Evolutionary conservation across 2,113 vertebrate genomes (phyloP).

Genomic region (Vidua chalybeata): DNA sequence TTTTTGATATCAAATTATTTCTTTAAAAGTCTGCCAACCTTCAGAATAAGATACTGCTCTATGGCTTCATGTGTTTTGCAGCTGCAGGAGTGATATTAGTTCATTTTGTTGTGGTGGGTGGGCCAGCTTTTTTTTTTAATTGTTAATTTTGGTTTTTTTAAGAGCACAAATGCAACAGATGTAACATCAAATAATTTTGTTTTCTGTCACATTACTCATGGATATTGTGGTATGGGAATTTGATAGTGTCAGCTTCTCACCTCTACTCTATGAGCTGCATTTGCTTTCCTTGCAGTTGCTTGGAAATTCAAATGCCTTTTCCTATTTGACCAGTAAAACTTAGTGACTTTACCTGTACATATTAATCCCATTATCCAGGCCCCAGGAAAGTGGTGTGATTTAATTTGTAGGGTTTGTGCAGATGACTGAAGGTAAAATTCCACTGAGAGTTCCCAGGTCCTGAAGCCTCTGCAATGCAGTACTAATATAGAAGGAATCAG

Average conservation of each 20-base stretch:
- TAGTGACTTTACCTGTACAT: not conserved
- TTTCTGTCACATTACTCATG: constrained; percentile 25
- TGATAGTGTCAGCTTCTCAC: not conserved
- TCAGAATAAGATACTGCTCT: not conserved
- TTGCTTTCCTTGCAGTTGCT: constrained; percentile 11
- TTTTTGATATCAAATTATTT: constrained; percentile 3
- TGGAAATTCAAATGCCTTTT: constrained; percentile 22
- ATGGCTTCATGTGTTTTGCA: constrained; percentile 32
- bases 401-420: not conserved
- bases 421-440: constrained; percentile 6
- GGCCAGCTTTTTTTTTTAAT: not conserved
- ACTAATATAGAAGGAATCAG: not conserved
- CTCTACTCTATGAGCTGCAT: not conserved
- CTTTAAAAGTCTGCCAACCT: constrained; percentile 28
- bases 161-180: not conserved
- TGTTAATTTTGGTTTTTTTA: not conserved
- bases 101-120: not conserved
- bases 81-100: not conserved
- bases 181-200: not conserved
- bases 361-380: not conserved
- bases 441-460: not conserved
- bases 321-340: not conserved
- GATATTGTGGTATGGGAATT: not conserved
- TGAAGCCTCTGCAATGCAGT: constrained; percentile 44
- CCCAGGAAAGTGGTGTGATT: not conserved